Conservation (phyloP, 2,888 invertebrate species). For the Neoscelio sp. region DNA sequence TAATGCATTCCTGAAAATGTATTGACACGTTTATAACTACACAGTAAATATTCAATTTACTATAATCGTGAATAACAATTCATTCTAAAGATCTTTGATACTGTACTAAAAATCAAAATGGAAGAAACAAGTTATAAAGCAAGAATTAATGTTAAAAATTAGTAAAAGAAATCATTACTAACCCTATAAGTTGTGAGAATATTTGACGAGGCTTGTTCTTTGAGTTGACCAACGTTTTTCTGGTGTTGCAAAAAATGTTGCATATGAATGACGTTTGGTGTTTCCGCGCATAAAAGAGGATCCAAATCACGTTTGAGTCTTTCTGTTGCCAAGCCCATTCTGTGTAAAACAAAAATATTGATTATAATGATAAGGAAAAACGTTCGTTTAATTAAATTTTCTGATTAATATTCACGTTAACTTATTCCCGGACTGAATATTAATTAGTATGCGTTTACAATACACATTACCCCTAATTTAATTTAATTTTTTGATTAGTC, state of each 20-base stretch:
- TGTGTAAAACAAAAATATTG: constrained; percentile 48
- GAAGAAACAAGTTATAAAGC: too few species aligned
- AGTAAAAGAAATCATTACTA: too few species aligned
- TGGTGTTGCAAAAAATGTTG: constrained; percentile 89
- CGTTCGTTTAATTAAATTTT: constrained; percentile 1
- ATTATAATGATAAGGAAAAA: too few species aligned
- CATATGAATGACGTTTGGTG: constrained; percentile 92
- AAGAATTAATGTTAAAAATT: too few species aligned
- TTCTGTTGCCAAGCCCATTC: constrained; percentile 91
- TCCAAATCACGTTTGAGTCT: constrained; percentile 92
- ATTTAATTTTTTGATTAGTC: constrained; percentile 72
- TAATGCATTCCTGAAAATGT: constrained; percentile 89
- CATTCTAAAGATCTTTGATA: too few species aligned
- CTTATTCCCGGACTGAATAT: too few species aligned
- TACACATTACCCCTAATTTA: background rate
- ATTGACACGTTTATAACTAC: constrained; percentile 7
- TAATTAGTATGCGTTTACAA: too few species aligned
- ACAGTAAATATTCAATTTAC: too few species aligned
- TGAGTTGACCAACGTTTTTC: constrained; percentile 84
- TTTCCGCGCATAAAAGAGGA: constrained; percentile 91
- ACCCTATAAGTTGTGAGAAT: constrained; percentile 85
- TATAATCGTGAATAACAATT: too few species aligned
- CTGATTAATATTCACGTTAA: too few species aligned
- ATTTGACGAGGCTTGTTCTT: constrained; percentile 85
- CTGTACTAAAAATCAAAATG: too few species aligned